phyloP scores from a whole-genome alignment of 2,888 invertebrate species.

The Sarcophaga carnaria region DNA sequence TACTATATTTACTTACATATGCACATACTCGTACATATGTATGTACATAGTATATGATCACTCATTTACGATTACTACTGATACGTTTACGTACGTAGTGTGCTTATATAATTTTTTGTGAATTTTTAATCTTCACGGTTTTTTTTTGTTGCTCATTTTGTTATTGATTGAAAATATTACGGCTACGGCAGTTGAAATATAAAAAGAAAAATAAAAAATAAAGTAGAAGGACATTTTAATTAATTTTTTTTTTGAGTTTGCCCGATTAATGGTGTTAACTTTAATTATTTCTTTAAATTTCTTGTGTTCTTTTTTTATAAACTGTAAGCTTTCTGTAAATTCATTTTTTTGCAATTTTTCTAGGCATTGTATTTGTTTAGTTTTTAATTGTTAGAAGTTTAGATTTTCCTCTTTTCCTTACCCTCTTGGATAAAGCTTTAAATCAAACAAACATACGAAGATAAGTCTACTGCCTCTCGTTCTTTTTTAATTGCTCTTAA shows the following conservation, averaged over 20 bases:
- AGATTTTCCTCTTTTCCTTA: too few relatives aligned
- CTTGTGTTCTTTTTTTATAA: background rate
- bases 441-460: too few relatives aligned
- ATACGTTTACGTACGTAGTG: background rate
- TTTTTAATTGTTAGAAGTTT: too few relatives aligned
- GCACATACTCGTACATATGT: background rate
- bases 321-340: background rate
- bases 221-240: conserved; percentile 58
- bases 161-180: conserved; percentile 61
- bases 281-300: background rate
- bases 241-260: conserved; percentile 47
- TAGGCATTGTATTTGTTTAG: too few relatives aligned
- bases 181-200: conserved; percentile 30
- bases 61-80: background rate
- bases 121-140: background rate
- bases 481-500: too few relatives aligned
- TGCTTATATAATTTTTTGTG: background rate
- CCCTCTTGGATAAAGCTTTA: too few relatives aligned
- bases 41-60: background rate
- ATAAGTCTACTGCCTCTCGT: too few relatives aligned
- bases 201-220: background rate
- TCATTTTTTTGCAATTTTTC: background rate
- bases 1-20: background rate
- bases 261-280: conserved; percentile 1
- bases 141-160: conserved; percentile 23